Evolutionary conservation across 2,888 invertebrate genomes (phyloP).

Genomic region (Hirtodrosophila duncani): DNA sequence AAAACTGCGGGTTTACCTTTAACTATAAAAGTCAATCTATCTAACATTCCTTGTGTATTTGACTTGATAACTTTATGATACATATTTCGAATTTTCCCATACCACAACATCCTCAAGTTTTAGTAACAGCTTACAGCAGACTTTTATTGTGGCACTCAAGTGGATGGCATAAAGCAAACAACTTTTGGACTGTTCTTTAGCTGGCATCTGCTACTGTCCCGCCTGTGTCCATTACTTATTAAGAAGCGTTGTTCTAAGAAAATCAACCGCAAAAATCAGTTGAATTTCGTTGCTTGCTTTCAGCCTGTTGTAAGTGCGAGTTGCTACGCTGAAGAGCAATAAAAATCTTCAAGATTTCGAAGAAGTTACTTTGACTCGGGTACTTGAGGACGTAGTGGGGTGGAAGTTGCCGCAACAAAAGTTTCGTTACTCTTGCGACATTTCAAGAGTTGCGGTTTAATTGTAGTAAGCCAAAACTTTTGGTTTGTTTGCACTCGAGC

Average conservation of each 20-base stretch:
- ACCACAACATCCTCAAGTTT: no score
- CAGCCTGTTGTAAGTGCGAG: neutral
- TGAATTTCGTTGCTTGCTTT: conserved; percentile 19
- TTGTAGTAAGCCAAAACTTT: conserved; percentile 32
- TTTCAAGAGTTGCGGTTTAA: conserved; percentile 30
- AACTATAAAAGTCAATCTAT: no score
- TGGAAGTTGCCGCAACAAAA: no score
- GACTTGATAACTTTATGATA: no score
- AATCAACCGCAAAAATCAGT: conserved; percentile 17
- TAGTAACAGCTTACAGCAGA: no score
- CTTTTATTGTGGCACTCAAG: conserved; percentile 38
- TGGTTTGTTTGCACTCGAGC: conserved; percentile 15
- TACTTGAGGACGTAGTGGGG: no score
- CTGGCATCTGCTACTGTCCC: no score
- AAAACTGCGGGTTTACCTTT: no score
- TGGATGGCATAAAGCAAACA: conserved; percentile 20
- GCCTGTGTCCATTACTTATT: conserved; percentile 28
- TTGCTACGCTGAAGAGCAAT: conserved; percentile 7
- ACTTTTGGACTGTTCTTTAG: conserved; percentile 18
- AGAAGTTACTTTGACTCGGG: no score
- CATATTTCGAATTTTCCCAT: no score
- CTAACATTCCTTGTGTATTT: no score
- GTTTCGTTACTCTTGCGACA: neutral
- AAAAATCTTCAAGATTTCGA: conserved; percentile 24
- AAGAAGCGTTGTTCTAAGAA: conserved; percentile 32